Base-by-base conservation (phyloP, 2,113 vertebrate species). In the Heptranchias perlo region DNA sequence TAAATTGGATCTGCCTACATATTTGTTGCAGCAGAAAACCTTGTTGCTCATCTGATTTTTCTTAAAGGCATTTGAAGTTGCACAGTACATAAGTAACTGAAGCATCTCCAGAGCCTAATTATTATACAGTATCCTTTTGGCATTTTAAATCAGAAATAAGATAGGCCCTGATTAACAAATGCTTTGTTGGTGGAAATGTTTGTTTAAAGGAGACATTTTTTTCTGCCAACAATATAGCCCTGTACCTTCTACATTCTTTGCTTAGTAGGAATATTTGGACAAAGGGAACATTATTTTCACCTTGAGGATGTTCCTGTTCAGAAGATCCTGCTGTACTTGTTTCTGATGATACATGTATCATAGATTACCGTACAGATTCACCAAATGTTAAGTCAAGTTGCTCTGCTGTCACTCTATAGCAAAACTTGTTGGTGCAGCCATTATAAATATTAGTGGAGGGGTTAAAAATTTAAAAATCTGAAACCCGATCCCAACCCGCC, bases 61-160 rank as follows among this genome's bases (percentile, higher is more conserved):
- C 64, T 49, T 95, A 73, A 95, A 95, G 94, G 64, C 94, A 95
- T 95, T 95, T 73, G 94, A 95, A 69, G 94, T 95, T 95, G 64
- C 65, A 52, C 39, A 47, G 11, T 47, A 47, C 13, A 73, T 49
- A 95, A 95, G 65, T 25, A 73, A 67, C 28, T 69, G 94, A 69
- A 95, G 47, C 28, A 95, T 95, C 94, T 73, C 94, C 47, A 69
- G 94, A 95, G 94, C 65, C 47, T 69, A 69, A 95, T 95, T 95
- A 95, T 95, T 95, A 95, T 67, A 95, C 94, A 69, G 65, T 52
- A 95, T 28, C 94, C 94, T 95, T 95, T 95, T 52, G 47, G 47
- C 64, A 95, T 49, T 95, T 95, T 95, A 69, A 69, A 95, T 69
- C 47, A 69, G 64, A 62, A 69, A 95, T 69, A 95, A 69, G 44